A percentile compares a stretch with the other conserved stretches of the same genome.
phyloP scores from a whole-genome alignment of 2,888 invertebrate species.

The Eudemis profundana region DNA sequence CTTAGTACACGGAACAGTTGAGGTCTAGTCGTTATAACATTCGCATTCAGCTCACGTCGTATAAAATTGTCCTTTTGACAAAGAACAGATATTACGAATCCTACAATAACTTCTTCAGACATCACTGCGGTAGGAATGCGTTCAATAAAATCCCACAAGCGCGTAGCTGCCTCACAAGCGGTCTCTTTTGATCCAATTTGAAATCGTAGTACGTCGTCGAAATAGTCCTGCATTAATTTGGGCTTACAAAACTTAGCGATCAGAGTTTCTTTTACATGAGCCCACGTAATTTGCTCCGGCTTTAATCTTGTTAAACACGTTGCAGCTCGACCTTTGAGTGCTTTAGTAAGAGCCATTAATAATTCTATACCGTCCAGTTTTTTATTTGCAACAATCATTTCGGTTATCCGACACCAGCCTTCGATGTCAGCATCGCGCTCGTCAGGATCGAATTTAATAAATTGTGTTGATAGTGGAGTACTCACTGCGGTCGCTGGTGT shows the following conservation, averaged over 20 bases:
- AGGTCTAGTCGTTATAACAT: slow-evolving; percentile 24
- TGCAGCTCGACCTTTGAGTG: too few species aligned
- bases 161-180: slow-evolving; percentile 21
- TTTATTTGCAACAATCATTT: too few species aligned
- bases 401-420: too few species aligned
- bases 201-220: neutral
- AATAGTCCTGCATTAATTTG: neutral
- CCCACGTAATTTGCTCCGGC: too few species aligned
- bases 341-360: too few species aligned
- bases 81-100: slow-evolving; percentile 41
- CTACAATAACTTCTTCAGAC: slow-evolving; percentile 36
- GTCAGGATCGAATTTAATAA: too few species aligned
- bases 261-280: neutral
- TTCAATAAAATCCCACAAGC: slow-evolving; percentile 39
- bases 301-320: neutral
- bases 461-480: too few species aligned
- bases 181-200: neutral
- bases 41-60: slow-evolving; percentile 40
- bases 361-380: too few species aligned
- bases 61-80: slow-evolving; percentile 25
- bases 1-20: slow-evolving; percentile 41
- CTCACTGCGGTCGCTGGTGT: too few species aligned
- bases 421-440: too few species aligned
- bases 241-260: neutral
- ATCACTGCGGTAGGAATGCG: slow-evolving; percentile 28